Percentiles rank a stretch among this genome's conserved stretches.
Evolutionary conservation across 2,888 invertebrate genomes (phyloP).

Genomic region (Bellardia bayeri): DNA sequence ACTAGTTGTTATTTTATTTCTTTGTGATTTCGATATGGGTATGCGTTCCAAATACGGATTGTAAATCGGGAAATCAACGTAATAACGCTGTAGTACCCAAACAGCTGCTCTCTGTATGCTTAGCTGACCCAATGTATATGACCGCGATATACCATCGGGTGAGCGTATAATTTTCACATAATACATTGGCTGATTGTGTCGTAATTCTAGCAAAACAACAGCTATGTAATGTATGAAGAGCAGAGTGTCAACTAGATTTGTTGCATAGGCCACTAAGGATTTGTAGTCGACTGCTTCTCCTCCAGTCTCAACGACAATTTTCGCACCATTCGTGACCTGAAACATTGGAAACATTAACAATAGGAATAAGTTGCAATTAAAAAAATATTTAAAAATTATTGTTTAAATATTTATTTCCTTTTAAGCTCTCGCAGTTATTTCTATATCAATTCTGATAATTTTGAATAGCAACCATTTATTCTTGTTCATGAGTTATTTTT

Average conservation of each 20-base stretch:
- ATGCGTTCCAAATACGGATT: conserved; percentile 97
- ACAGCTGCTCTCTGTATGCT: conserved; percentile 98
- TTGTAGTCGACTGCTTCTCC: conserved; percentile 94
- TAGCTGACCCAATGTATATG: conserved; percentile 94
- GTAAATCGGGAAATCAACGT: conserved; percentile 97
- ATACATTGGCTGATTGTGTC: conserved; percentile 95
- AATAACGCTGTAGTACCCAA: conserved; percentile 97
- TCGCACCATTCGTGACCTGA: conserved; percentile 88
- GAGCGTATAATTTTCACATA: conserved; percentile 96
- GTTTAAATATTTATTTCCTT: no score
- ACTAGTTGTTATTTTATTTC: conserved; percentile 90
- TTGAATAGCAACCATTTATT: no score
- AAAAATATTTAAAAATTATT: no score
- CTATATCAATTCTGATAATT: no score
- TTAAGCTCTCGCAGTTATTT: no score
- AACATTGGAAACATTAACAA: not conserved
- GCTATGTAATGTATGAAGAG: conserved; percentile 97
- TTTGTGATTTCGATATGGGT: conserved; percentile 92
- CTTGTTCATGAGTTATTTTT: no score
- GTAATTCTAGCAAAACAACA: conserved; percentile 95
- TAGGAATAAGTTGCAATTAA: not conserved
- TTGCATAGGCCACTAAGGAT: conserved; percentile 95
- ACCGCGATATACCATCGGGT: conserved; percentile 96
- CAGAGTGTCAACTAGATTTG: conserved; percentile 96
- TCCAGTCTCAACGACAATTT: conserved; percentile 90